Evolutionary conservation across 2,797 vertebrate genomes (phyloP), one percentile per base, ranked within the genome.

Genomic region (Myripristis jacobus): DNA sequence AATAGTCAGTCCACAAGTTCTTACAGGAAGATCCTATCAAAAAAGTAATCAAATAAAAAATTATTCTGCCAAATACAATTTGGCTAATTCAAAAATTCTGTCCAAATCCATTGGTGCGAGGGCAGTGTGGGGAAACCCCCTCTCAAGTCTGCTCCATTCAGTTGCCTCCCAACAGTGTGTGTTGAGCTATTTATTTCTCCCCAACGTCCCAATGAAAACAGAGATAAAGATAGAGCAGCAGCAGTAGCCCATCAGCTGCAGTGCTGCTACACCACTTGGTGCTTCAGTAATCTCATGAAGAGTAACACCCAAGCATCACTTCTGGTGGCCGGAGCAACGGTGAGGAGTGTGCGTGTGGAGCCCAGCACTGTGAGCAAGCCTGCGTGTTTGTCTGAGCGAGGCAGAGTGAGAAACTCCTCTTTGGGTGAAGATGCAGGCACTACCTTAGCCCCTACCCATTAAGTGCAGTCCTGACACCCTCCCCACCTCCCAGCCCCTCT

Each of bases 171-270:
- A 85, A 88, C 85, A 91, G 81, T 60, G 79, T 77, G 84, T 66
- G 79, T 76, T 34, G 67, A 76, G 88, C 86, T 91, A 88, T 92
- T 89, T 92, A 89, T 88, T 89, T 88, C 86, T 90, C 82, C 82
- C 83, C 75, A 50, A 79, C 44, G 83, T 91, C 83, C 89, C 81
- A 87, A 88, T 90, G 89, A 88, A 87, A 88, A 86, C 72, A 77
- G 70, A 67, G 84, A 87, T 86, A 88, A 91, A 91, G 88, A 89
- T 82, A 89, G 88, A 89, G 80, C 66, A 54, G 61, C 66, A 41
- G 84, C 68, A 74, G 75, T 76, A 85, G 80, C 80, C 80, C 88
- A 84, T 88, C 80, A 76, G 87, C 84, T 81, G 81, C 80, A 54
- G 77, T 51, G 73, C 69, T 67, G 83, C 77, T 55, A 55, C 85